A percentile compares a stretch with the other conserved stretches of the same genome.
These are phyloP conservation scores for Cylloceria caligata DNA, from an alignment of 2,888 invertebrate species.

Conservation along the genomic window DNA sequence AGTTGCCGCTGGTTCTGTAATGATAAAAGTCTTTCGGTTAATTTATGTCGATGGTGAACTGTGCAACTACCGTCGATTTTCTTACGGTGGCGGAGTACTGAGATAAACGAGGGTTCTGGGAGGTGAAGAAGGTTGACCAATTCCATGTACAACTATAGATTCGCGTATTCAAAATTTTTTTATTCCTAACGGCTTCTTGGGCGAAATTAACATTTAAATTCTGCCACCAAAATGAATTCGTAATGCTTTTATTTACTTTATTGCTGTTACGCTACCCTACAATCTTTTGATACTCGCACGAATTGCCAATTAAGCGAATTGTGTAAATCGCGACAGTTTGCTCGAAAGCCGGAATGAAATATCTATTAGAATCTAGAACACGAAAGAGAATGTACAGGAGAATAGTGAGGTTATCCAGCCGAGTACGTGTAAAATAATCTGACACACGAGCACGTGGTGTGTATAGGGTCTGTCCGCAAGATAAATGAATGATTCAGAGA, in stretches of 20 bases:
- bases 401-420: no score
- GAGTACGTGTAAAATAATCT: no score
- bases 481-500: conserved; percentile 11
- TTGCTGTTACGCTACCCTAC: background rate
- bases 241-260: background rate
- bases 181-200: background rate
- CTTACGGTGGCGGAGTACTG: conserved; percentile 22
- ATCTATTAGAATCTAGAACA: no score
- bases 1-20: conserved; percentile 32
- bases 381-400: no score
- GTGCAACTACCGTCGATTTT: conserved; percentile 33
- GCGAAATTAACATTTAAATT: background rate
- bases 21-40: conserved; percentile 37
- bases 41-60: conserved; percentile 42
- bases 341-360: no score
- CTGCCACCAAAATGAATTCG: background rate
- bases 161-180: background rate
- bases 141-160: conserved; percentile 13
- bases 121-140: conserved; percentile 44
- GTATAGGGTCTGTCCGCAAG: background rate
- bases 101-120: conserved; percentile 26
- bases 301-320: background rate
- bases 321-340: no score
- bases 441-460: no score
- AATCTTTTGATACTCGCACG: background rate